Percentiles rank a stretch among this genome's conserved stretches.
phyloP scores from a whole-genome alignment of 1,140 invertebrate genomes.

The Octopus sinensis region DNA sequence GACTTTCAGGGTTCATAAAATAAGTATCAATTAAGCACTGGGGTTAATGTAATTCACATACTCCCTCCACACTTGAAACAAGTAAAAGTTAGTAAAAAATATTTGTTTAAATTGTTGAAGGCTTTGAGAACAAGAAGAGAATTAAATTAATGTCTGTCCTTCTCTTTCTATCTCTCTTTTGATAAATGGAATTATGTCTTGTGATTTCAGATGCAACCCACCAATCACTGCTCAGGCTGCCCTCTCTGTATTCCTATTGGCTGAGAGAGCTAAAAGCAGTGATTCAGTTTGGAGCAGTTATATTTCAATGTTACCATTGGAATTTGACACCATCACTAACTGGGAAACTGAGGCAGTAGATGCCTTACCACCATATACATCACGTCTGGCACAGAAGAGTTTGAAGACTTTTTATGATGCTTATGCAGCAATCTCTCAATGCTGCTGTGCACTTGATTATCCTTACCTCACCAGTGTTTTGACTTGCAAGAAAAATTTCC shows the following conservation, averaged over 20 bases:
- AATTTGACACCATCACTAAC: conserved; percentile 56
- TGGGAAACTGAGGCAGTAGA: conserved; percentile 35
- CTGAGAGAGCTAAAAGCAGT: conserved; percentile 44
- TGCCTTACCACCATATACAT: conserved; percentile 59
- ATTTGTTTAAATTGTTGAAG: too few species aligned
- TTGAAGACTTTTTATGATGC: conserved; percentile 23
- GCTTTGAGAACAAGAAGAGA: too few species aligned
- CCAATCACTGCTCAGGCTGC: conserved; percentile 33
- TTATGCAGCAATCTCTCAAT: conserved; percentile 18
- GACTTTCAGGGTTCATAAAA: too few species aligned
- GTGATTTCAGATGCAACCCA: conserved; percentile 32
- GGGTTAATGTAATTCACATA: too few species aligned
- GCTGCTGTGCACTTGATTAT: conserved; percentile 26
- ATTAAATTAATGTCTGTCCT: too few species aligned
- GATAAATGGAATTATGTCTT: background rate
- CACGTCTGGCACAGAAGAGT: conserved; percentile 45
- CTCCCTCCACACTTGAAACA: too few species aligned
- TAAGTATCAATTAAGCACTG: too few species aligned
- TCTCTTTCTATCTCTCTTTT: too few species aligned
- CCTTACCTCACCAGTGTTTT: conserved; percentile 26
- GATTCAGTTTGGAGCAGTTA: conserved; percentile 60
- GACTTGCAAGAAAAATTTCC: conserved; percentile 36
- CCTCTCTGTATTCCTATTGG: conserved; percentile 66
- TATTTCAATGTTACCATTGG: conserved; percentile 63
- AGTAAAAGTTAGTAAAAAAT: too few species aligned